phyloP scores from a whole-genome alignment of 2,888 invertebrate species.

The Polyommatus iphigenia region DNA sequence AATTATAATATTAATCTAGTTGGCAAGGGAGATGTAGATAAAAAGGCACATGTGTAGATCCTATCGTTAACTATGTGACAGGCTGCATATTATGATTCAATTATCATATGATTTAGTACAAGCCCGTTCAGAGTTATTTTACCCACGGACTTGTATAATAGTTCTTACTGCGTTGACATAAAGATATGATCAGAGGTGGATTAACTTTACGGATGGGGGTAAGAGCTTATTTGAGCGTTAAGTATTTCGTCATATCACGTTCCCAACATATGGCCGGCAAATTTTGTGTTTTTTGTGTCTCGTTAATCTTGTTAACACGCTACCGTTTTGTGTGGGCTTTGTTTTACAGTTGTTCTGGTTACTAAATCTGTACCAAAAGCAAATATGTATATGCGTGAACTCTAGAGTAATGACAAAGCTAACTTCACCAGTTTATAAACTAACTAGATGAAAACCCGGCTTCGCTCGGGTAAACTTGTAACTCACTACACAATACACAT shows the following conservation, averaged over 20 bases:
- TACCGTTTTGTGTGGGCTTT: conserved; percentile 63
- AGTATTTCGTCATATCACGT: conserved; percentile 65
- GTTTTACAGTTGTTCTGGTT: conserved; percentile 7
- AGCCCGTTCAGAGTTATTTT: not conserved
- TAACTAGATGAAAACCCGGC: no score
- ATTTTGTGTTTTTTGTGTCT: conserved; percentile 62
- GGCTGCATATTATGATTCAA: conserved; percentile 81
- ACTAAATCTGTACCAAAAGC: not conserved
- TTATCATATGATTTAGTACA: conserved; percentile 73
- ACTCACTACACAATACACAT: no score
- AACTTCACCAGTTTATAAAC: not conserved
- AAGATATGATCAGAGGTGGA: not conserved
- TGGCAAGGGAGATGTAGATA: conserved; percentile 74
- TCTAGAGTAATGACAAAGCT: not conserved
- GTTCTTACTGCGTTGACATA: not conserved
- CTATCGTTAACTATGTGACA: conserved; percentile 78
- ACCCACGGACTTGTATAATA: not conserved
- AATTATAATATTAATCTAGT: conserved; percentile 59
- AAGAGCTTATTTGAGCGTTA: conserved; percentile 70
- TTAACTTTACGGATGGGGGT: conserved; percentile 53
- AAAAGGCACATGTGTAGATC: conserved; percentile 76
- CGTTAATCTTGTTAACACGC: conserved; percentile 55
- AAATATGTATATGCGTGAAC: not conserved
- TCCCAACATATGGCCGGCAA: conserved; percentile 68
- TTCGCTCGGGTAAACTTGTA: no score